Evolutionary conservation across 2,113 vertebrate genomes (phyloP).

Genomic region (Cebidichthys violaceus): DNA sequence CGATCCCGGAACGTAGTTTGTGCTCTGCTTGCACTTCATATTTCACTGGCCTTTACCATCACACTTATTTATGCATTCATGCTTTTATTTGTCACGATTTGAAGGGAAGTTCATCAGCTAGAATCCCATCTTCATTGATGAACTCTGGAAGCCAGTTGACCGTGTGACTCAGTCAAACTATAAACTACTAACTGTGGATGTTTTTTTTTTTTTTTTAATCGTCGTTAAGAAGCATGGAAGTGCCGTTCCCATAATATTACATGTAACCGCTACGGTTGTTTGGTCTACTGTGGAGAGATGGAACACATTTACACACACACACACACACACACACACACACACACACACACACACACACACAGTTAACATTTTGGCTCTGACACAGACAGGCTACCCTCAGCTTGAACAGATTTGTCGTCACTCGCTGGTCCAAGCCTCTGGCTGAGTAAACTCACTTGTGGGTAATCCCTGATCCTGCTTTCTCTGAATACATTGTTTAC

Average conservation of each 20-base stretch:
- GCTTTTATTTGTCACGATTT: slow-evolving; percentile 5
- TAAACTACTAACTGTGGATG: slow-evolving; percentile 4
- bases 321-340: slow-evolving; percentile 32
- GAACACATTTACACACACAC: slow-evolving; percentile 40
- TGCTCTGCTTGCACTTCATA: slow-evolving; percentile 41
- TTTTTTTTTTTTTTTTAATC: too few species aligned
- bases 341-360: slow-evolving; percentile 31
- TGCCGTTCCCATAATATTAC: slow-evolving; percentile 36
- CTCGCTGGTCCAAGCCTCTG: slow-evolving; percentile 40
- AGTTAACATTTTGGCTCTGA: slow-evolving; percentile 61
- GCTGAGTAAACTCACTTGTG: slow-evolving; percentile 57
- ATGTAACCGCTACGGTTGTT: slow-evolving; percentile 54
- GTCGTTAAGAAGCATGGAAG: neutral
- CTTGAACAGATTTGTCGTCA: slow-evolving; percentile 71
- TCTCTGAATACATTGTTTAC: slow-evolving; percentile 44
- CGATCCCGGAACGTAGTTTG: slow-evolving; percentile 68
- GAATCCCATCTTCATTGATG: neutral
- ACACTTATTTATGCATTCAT: neutral
- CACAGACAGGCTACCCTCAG: slow-evolving; percentile 59
- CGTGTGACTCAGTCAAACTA: neutral
- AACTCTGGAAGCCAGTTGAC: neutral
- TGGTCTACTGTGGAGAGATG: slow-evolving; percentile 54
- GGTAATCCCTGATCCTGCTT: slow-evolving; percentile 60
- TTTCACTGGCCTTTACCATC: slow-evolving; percentile 34
- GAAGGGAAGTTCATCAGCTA: neutral